Conservation (phyloP, 1,140 invertebrate species). For the Portunus trituberculatus region DNA sequence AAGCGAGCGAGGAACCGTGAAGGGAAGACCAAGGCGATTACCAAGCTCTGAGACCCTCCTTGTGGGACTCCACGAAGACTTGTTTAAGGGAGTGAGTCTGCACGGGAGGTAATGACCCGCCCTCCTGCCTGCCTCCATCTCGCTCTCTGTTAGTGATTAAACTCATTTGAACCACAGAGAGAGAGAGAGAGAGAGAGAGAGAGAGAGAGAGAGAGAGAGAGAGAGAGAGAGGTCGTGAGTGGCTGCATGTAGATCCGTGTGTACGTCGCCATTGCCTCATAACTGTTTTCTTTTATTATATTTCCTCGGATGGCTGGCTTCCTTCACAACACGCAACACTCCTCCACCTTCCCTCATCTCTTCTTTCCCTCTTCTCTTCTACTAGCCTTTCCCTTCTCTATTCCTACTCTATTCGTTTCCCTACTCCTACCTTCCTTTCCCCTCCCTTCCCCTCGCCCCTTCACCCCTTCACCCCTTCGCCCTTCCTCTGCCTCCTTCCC, state of each 20-base stretch:
- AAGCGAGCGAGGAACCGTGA: not conserved
- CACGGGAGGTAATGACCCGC: not conserved
- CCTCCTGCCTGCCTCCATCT: not conserved
- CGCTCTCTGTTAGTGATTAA: not conserved
- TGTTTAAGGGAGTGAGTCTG: slow-evolving; percentile 12
- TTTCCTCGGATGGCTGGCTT: too few species aligned
- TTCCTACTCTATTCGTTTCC: not conserved
- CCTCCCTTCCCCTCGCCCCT: not conserved
- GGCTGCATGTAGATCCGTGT: not conserved
- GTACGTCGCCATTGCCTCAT: too few species aligned
- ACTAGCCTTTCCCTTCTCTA: not conserved
- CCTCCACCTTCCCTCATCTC: not conserved
- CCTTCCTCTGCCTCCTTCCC: not conserved
- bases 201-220: slow-evolving; percentile 31
- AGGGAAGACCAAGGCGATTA: slow-evolving; percentile 4
- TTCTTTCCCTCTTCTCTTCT: not conserved
- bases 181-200: slow-evolving; percentile 6
- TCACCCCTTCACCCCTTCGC: not conserved
- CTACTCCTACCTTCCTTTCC: not conserved
- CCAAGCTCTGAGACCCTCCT: not conserved
- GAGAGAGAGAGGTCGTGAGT: not conserved
- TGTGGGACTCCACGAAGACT: not conserved
- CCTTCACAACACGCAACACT: not conserved
- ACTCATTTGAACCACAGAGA: not conserved
- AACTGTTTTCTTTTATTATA: not conserved